Evolutionary conservation across 1,140 invertebrate species (phyloP), one percentile per base, ranked within the genome.

Genomic region (Pogonus chalceus): DNA sequence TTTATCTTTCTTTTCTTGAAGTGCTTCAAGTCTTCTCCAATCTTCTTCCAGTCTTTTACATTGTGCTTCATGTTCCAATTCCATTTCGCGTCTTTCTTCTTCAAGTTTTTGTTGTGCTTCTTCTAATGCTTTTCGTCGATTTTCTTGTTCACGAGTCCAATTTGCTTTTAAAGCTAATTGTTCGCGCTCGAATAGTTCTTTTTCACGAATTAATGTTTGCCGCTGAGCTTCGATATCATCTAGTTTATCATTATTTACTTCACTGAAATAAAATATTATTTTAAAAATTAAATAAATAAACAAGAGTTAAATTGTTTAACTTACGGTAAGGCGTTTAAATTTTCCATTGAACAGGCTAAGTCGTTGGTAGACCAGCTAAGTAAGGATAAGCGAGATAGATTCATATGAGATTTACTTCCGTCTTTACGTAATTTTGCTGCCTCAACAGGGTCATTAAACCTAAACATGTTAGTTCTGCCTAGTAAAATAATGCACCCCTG

Each of bases 401-500:
- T 88, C 66, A 83, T 76, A 59, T 79, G 78, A 20, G 81, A 79
- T 7, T 79, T 79, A 54, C 79, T 76, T 63, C 82, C 80, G 66
- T 82, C 76, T 71, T 84, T 84, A 31, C 89, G 78, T 43, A 94
- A 71, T 67, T 90, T 87, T 12, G 89, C 89, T 12, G 90, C 90
- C 69, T 94, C 90, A 0, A 79, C 86, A 21, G 92, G 92, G 76
- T 95, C 89, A 72, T 94, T 95, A 69, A 67, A 69, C 26, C 91
- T 82, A 71, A 95, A 95, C 79, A 94, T 92, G 68, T 92, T 92
- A 35, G 88, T 90, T 56, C 87, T 81, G 1, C 92, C 92, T 18
- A 96, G 75, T 22, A 92, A 72, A 23, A 96, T 85, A 35, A 69
- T 68, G 54, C 72, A 77, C 73, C 83, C 88, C 74, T 91, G 89